phyloP scores from a whole-genome alignment of 2,888 invertebrate species.

The Drosophila kanekoi region DNA sequence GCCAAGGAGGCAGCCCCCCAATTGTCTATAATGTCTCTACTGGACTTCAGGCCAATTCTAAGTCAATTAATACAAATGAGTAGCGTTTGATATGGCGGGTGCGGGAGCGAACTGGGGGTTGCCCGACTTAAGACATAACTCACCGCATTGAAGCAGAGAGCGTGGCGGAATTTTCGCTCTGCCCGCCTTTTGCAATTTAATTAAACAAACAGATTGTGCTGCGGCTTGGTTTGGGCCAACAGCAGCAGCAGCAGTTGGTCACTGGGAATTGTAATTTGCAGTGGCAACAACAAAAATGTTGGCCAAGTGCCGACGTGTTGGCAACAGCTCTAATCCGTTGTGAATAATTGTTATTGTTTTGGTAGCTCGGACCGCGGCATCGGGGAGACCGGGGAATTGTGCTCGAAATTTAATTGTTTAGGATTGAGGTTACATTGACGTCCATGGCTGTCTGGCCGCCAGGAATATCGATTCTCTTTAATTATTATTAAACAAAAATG shows the following conservation, averaged over 20 bases:
- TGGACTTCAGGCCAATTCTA: constrained; percentile 61
- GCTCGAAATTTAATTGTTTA: constrained; percentile 61
- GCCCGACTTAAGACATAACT: constrained; percentile 37
- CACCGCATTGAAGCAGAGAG: constrained; percentile 14
- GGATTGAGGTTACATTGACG: constrained; percentile 26
- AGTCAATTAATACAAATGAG: constrained; percentile 77
- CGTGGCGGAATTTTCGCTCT: constrained; percentile 18
- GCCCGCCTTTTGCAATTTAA: constrained; percentile 68
- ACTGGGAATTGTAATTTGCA: constrained; percentile 76
- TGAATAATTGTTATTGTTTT: constrained; percentile 80
- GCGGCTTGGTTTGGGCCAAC: constrained; percentile 61
- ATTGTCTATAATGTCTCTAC: constrained; percentile 50
- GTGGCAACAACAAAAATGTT: constrained; percentile 55
- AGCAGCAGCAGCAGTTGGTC: constrained; percentile 40
- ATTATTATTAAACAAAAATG: constrained; percentile 54
- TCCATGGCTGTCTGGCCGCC: constrained; percentile 7
- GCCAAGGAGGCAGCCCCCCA: no score
- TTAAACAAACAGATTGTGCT: constrained; percentile 72
- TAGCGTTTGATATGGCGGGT: constrained; percentile 3
- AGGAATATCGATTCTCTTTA: constrained; percentile 62
- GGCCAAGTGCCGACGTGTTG: constrained; percentile 74
- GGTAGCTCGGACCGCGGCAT: constrained; percentile 38
- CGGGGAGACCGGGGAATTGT: constrained; percentile 16
- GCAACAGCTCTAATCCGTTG: constrained; percentile 74
- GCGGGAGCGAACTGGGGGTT: no score